Conservation (phyloP, 2,888 invertebrate genomes). For the Agriopis aurantiaria region DNA sequence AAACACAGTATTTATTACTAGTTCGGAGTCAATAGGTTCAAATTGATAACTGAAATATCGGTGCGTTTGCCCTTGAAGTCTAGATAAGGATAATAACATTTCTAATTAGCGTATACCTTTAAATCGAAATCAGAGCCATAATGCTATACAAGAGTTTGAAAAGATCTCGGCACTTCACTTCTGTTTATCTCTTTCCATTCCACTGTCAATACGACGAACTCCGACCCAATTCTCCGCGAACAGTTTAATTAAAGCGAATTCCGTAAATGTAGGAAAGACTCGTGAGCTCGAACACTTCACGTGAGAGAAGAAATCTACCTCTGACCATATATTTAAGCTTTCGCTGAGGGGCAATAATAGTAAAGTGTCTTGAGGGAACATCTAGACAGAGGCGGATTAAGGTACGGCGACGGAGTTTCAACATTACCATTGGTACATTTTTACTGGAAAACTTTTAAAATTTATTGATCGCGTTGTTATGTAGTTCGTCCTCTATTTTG, state of each 20-base stretch:
- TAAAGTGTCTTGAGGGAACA: slow-evolving; percentile 73
- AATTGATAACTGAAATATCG: too few relatives aligned
- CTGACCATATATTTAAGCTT: slow-evolving; percentile 66
- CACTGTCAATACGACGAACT: slow-evolving; percentile 1
- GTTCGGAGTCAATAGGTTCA: too few relatives aligned
- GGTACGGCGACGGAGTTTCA: neutral
- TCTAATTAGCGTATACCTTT: too few relatives aligned
- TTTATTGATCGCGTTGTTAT: too few relatives aligned
- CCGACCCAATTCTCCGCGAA: slow-evolving; percentile 19
- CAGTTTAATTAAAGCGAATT: slow-evolving; percentile 60
- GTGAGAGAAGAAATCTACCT: slow-evolving; percentile 59
- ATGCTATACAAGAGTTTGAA: neutral
- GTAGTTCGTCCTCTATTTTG: too few relatives aligned
- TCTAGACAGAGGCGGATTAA: slow-evolving; percentile 50
- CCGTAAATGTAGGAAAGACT: slow-evolving; percentile 27
- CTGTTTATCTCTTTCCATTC: slow-evolving; percentile 2
- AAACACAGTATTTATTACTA: too few relatives aligned
- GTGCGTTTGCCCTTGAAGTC: too few relatives aligned
- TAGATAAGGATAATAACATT: too few relatives aligned
- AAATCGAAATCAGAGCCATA: too few relatives aligned
- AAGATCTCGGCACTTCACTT: neutral
- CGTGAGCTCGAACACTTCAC: slow-evolving; percentile 49
- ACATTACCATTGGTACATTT: too few relatives aligned
- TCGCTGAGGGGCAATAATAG: slow-evolving; percentile 72
- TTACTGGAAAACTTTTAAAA: too few relatives aligned